Conservation (phyloP, 2,797 vertebrate species). For the Protosalanx chinensis region DNA sequence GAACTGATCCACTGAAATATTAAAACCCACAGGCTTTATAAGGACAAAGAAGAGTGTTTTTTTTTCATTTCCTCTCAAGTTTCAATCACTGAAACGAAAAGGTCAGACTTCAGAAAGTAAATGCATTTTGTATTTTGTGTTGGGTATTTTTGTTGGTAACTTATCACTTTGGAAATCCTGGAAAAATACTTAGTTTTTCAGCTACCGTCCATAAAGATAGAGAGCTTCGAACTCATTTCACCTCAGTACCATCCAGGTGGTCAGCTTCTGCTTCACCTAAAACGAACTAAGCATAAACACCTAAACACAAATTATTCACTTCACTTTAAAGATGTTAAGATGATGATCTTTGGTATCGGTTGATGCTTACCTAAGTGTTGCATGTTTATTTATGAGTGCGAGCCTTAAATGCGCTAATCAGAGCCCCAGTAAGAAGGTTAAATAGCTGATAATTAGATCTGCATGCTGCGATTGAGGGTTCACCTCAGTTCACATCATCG, state of each 20-base stretch:
- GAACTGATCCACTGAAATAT: constrained; percentile 29
- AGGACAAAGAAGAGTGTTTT: constrained; percentile 1
- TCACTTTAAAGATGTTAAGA: constrained; percentile 24
- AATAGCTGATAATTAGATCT: constrained; percentile 42
- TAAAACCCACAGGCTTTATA: constrained; percentile 22
- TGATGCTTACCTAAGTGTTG: constrained; percentile 32
- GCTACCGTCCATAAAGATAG: too few species aligned
- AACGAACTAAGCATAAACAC: background rate
- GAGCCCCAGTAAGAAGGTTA: constrained; percentile 35
- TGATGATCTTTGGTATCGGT: constrained; percentile 36
- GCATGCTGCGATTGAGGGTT: constrained; percentile 30
- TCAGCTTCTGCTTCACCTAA: background rate
- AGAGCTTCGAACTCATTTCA: background rate
- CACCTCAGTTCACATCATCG: background rate
- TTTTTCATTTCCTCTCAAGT: constrained; percentile 19
- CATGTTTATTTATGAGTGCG: constrained; percentile 51
- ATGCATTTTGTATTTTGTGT: constrained; percentile 3
- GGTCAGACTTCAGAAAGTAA: constrained; percentile 29
- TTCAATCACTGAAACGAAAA: constrained; percentile 27
- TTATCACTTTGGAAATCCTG: constrained; percentile 8
- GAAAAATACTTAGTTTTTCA: too few species aligned
- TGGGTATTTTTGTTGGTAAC: background rate
- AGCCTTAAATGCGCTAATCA: constrained; percentile 35
- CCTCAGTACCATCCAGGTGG: background rate
- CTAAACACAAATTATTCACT: background rate